Base-by-base conservation (phyloP, 2,113 vertebrate genomes). In the Gambusia holbrooki region DNA sequence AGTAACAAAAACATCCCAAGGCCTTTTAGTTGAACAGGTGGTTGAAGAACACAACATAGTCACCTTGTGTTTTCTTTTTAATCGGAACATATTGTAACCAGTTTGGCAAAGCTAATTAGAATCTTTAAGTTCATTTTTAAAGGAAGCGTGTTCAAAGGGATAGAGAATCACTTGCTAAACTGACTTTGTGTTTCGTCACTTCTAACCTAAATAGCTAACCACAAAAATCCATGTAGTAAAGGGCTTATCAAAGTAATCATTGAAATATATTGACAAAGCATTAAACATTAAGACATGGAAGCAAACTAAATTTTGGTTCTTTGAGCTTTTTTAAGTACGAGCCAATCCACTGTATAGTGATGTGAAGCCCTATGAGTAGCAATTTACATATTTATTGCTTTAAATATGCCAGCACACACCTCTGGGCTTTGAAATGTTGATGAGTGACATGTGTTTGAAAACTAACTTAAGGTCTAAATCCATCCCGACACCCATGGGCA, bases 321-420 rank as follows among this genome's bases (percentile, higher is more conserved):
- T 54, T 54, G 12, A n/a, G 62, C 75, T n/a, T 71, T 37, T 77
- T 28, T 69, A 35, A 64, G 60, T 58, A 30, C 0, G 17, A 72
- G 15, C 19, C 22, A 51, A 62, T 69, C 72, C 30, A 6, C 35
- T 72, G 27, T 69, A 76, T 76, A 83, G 62, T 71, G 37, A 64
- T 77, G 64, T 74, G 64, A 61, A 64, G 71, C 64, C 71, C 71
- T 58, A 58, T 77, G 79, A 73, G 63, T 54, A 77, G 62, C 67
- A 1, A 87, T 90, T 90, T 89, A 33, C 86, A 86, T 88, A 80
- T 81, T 86, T 81, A 86, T 87, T 77, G 70, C 29, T 73, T 67
- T 73, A 76, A 80, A 75, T 82, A 88, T 76, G 76, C 82, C 73
- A 69, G 66, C 68, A 15, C 42, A 60, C 71, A 76, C 85, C 88